Percentiles rank a stretch among this genome's conserved stretches.
phyloP scores from a whole-genome alignment of 2,888 invertebrate species.

The Tridacna crocea region DNA sequence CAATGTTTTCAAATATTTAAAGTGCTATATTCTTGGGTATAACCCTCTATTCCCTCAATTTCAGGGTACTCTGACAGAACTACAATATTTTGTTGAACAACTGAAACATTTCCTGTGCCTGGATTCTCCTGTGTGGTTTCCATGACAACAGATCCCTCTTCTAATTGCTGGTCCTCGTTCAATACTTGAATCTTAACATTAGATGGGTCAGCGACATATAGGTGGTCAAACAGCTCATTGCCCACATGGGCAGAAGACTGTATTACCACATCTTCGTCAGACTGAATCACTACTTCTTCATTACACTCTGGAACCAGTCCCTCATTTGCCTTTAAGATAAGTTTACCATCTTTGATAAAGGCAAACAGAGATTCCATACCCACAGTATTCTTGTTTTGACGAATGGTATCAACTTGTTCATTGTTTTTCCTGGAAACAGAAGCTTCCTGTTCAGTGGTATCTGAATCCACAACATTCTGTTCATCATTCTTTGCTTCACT shows the following conservation, averaged over 20 bases:
- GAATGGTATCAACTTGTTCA: neutral
- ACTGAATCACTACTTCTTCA: constrained; percentile 10
- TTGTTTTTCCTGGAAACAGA: neutral
- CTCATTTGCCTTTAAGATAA: neutral
- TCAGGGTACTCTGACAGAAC: constrained; percentile 27
- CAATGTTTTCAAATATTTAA: constrained; percentile 16
- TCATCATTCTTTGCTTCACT: neutral
- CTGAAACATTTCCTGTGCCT: neutral
- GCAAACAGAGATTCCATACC: neutral
- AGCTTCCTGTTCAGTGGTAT: neutral
- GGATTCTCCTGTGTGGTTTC: neutral
- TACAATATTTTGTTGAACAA: constrained; percentile 20
- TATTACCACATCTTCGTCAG: neutral
- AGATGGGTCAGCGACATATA: neutral
- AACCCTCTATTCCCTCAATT: constrained; percentile 25
- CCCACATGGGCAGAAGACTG: neutral
- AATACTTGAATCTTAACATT: constrained; percentile 5
- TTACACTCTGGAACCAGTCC: neutral
- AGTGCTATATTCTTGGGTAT: constrained; percentile 17
- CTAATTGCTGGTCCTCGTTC: neutral
- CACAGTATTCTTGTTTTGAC: neutral
- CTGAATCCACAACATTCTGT: neutral
- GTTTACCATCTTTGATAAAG: neutral
- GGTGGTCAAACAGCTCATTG: constrained; percentile 3
- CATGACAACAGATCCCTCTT: constrained; percentile 9